Evolutionary conservation across 2,888 invertebrate genomes (phyloP).

Genomic region (Thymelicus sylvestris): DNA sequence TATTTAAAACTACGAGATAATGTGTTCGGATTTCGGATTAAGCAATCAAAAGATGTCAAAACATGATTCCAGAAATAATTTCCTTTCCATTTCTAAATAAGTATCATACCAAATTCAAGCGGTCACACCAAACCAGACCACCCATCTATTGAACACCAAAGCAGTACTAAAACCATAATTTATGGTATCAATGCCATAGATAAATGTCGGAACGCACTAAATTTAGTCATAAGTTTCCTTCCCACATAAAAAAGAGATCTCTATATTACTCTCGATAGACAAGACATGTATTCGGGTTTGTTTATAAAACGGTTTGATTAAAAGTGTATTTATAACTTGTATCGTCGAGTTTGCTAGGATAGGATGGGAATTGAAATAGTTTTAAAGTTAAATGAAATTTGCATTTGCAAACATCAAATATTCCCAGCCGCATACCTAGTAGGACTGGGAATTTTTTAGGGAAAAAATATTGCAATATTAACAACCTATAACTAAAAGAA

Average conservation of each 20-base stretch:
- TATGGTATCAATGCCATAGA: slow-evolving; percentile 40
- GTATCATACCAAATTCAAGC: not conserved
- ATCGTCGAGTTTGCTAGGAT: not conserved
- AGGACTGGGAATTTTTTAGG: too few relatives aligned
- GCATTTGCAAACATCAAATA: too few relatives aligned
- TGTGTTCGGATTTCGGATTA: not conserved
- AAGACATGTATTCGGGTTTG: slow-evolving; percentile 5
- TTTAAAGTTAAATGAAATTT: not conserved
- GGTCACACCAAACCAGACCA: slow-evolving; percentile 21
- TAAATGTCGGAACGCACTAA: slow-evolving; percentile 42
- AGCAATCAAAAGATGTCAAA: not conserved
- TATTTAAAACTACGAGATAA: too few relatives aligned
- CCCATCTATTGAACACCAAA: slow-evolving; percentile 13
- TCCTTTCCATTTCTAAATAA: slow-evolving; percentile 1
- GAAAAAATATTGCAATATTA: too few relatives aligned
- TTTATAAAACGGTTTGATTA: slow-evolving; percentile 6
- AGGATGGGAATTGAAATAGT: not conserved
- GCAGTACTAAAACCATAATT: slow-evolving; percentile 32
- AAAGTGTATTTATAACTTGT: not conserved
- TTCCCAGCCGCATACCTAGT: too few relatives aligned
- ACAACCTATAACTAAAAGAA: too few relatives aligned
- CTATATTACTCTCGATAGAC: slow-evolving; percentile 22
- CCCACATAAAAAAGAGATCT: slow-evolving; percentile 34
- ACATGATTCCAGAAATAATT: not conserved
- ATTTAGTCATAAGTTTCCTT: slow-evolving; percentile 40